Conservation (phyloP, 2,888 invertebrate genomes). For the Nemoura dubitans region DNA sequence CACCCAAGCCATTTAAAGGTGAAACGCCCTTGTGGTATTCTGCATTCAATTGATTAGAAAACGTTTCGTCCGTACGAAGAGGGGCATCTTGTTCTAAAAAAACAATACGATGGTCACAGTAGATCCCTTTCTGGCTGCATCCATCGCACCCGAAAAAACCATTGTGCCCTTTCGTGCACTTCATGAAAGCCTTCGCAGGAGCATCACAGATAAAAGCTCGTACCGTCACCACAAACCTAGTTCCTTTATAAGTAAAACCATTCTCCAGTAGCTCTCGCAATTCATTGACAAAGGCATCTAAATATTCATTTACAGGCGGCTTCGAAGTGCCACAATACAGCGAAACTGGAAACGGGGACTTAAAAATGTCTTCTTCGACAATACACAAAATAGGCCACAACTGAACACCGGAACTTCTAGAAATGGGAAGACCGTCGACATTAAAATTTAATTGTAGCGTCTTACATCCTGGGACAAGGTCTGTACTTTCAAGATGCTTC, state of each 20-base stretch:
- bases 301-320: conserved; percentile 50
- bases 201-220: conserved; percentile 45
- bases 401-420: conserved; percentile 45
- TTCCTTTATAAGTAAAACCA: conserved; percentile 21
- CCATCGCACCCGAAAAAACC: conserved; percentile 46
- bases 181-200: conserved; percentile 47
- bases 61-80: neutral
- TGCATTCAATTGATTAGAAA: neutral
- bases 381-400: conserved; percentile 50
- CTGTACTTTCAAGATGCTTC: neutral
- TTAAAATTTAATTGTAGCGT: conserved; percentile 42
- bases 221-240: neutral
- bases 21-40: neutral
- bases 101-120: neutral
- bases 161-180: conserved; percentile 42
- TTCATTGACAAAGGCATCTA: conserved; percentile 51
- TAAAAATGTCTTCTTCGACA: conserved; percentile 48
- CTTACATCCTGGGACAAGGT: neutral
- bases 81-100: neutral
- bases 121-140: conserved; percentile 37
- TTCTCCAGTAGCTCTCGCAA: conserved; percentile 44
- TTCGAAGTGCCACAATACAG: conserved; percentile 51
- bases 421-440: conserved; percentile 47
- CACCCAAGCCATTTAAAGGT: conserved; percentile 41
- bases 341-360: conserved; percentile 52